Evolutionary conservation across 2,888 invertebrate species (phyloP).

Genomic region (Lamproptera curius): DNA sequence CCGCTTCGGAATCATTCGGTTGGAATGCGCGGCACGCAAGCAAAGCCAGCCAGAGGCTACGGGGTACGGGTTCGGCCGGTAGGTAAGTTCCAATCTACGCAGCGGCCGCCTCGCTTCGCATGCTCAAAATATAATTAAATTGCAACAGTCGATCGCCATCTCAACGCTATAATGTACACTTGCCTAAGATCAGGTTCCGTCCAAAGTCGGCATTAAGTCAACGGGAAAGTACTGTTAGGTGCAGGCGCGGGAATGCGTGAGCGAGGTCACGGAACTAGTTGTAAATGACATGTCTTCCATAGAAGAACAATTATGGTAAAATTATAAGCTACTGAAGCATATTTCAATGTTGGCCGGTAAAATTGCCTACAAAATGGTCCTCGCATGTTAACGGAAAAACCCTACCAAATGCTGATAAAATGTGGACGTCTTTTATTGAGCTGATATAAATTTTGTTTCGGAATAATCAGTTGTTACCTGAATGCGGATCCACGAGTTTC

Average conservation of each 20-base stretch:
- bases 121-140: constrained; percentile 75
- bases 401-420: neutral
- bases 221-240: constrained; percentile 78
- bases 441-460: constrained; percentile 10
- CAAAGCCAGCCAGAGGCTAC: constrained; percentile 44
- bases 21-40: constrained; percentile 70
- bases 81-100: constrained; percentile 55
- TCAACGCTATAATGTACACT: constrained; percentile 66
- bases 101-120: constrained; percentile 57
- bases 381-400: neutral
- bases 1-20: constrained; percentile 50
- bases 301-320: constrained; percentile 59
- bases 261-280: constrained; percentile 79
- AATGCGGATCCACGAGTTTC: constrained; percentile 74
- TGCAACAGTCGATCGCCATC: constrained; percentile 70
- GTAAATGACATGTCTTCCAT: constrained; percentile 66
- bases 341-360: neutral
- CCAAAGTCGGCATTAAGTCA: constrained; percentile 75
- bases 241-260: constrained; percentile 78
- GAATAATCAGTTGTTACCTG: constrained; percentile 51
- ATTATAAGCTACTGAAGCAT: constrained; percentile 33
- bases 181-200: constrained; percentile 74
- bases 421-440: neutral
- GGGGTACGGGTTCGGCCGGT: constrained; percentile 50
- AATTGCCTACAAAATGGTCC: neutral